Evolutionary conservation across 2,888 invertebrate species (phyloP), one percentile per base, ranked within the genome.

Genomic region (Axea sp.): DNA sequence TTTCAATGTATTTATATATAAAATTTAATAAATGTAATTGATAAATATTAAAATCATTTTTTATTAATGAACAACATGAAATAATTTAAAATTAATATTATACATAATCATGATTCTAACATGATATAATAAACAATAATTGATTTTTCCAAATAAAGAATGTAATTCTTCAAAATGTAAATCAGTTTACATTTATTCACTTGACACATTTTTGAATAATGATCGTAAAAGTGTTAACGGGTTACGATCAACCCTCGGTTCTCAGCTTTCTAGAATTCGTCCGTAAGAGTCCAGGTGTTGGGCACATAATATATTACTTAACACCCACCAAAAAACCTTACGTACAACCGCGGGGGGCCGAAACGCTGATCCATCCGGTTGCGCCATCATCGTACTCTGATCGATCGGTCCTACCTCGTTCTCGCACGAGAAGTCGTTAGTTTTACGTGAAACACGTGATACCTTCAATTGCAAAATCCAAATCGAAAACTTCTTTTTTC

Each of bases 301-400:
- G 75, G 75, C 76, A 37, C 77, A 80, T 84, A 84, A 85, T 84
- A 81, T 85, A 86, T 86, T 86, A 86, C 84, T 84, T 82, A 82
- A 82, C 82, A 82, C 81, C 79, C 80, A 76, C 78, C 74, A 69
- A 77, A 77, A 78, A 73, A 72, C 57, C 51, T 64, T 49, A 67
- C 62, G 73, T 62, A 59, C 39, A 30, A 37, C 73, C 62, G 57
- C 73, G 67, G 73, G 76, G 75, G 75, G 62, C 28, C 75, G 47
- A 60, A 60, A 45, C 47, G 33, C 59, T 33, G 47, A 73, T 73
- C 72, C 59, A 60, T 65, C 51, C 64, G 49, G 47, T 64, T 53
- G 35, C 64, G 64, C 71, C 71, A 71, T 62, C 71, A 49, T 62
- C 49, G 12, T 53, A 45, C 55, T 26, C 47, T 14, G 57, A 71